Percentiles rank a stretch among this genome's conserved stretches.
phyloP scores from a whole-genome alignment of 2,113 vertebrate genomes.

The Cichladusa arquata region DNA sequence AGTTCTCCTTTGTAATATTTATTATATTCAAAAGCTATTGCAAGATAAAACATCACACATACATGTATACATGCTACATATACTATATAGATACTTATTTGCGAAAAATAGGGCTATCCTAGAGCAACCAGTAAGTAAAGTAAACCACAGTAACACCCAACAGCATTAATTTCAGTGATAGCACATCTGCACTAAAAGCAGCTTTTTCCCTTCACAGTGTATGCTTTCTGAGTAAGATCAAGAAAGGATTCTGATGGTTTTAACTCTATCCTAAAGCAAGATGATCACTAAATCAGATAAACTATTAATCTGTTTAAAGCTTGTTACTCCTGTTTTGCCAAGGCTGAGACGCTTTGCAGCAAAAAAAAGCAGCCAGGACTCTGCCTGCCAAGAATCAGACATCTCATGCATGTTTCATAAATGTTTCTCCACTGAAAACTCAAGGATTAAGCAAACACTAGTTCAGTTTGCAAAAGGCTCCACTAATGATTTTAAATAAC shows the following conservation, averaged over 20 bases:
- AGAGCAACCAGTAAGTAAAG: neutral
- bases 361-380: slow-evolving; percentile 9
- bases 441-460: slow-evolving; percentile 28
- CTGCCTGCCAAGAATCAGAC: slow-evolving; percentile 37
- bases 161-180: neutral
- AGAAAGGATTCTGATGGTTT: slow-evolving; percentile 28
- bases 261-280: slow-evolving; percentile 49
- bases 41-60: neutral
- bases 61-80: neutral
- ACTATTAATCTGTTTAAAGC: slow-evolving; percentile 64
- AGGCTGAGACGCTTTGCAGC: slow-evolving; percentile 24
- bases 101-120: neutral
- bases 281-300: slow-evolving; percentile 60
- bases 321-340: slow-evolving; percentile 42
- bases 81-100: neutral
- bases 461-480: neutral
- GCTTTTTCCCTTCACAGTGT: neutral
- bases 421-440: slow-evolving; percentile 31
- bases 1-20: neutral
- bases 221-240: neutral
- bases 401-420: slow-evolving; percentile 61
- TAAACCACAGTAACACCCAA: neutral
- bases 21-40: neutral
- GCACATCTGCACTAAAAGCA: neutral
- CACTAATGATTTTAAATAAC: slow-evolving; percentile 30